Base-by-base conservation (phyloP, 2,888 invertebrate genomes). In the Petrophora chlorosata region DNA sequence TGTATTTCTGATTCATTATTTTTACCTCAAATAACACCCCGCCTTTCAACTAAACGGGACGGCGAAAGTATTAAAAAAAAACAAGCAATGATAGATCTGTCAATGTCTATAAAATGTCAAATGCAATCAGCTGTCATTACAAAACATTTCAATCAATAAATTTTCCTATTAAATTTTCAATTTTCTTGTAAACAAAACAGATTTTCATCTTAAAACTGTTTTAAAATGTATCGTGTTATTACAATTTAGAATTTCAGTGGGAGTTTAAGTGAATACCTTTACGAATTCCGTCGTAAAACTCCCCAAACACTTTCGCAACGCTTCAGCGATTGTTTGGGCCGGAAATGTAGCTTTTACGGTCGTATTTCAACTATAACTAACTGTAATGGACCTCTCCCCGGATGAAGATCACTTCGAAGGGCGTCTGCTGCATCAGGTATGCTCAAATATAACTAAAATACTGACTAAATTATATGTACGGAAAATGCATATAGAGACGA, bases 321-420 rank as follows among this genome's bases (percentile, higher is more conserved):
- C 76, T 79, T 72, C 68, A 85, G 59, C 74, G 82, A 61, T 43
- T 74, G 61, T 73, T 65, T 58, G 51, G 59, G 57, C 74, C 78
- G 79, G 80, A 81, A 80, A 85, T 76, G 73, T 74, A 52, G 54
- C 63, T 66, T 72, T 72, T 74, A 63, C 55, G 62, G 56, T 57
- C 58, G 52, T 70, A 65, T 67, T 69, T 68, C 46, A 47, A 56
- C 53, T 61, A 51, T 48, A 70, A 68, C 52, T 36, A 3, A 51
- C 45, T 45, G 59, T 59, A 73, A 91, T 94, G 88, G 94, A 94
- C 81, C 92, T 94, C 45, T 94, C 94, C n/a, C 94, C 94, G n/a
- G 94, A 95, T 66, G 95, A 95, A 65, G 95, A 95, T 70, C 92
- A 95, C 76, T 95, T 95, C 75, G 94, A 94, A 54, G 96, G 95